Evolutionary conservation across 2,888 invertebrate genomes (phyloP), one percentile per base, ranked within the genome.

Genomic region (Tanytarsus gracilentus): DNA sequence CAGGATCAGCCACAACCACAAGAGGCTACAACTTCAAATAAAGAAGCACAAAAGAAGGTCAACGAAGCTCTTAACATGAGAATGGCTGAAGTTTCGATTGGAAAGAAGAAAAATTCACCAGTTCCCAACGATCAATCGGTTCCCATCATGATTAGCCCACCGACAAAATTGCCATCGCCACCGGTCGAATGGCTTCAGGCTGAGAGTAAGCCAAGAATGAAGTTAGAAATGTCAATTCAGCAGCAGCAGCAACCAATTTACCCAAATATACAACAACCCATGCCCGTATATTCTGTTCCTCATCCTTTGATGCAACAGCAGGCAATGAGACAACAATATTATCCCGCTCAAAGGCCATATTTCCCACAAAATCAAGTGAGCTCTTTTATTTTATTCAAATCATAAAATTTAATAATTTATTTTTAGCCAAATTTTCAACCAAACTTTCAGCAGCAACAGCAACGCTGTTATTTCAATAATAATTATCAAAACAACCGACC

Each of bases 151-250:
- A 30, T 48, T 16, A 14, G n/a, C 1, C 67, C 66, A n/a, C 67
- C 66, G 1, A 63, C 63, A 58, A 66, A 61, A 61, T 67, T 63
- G 67, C 66, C 50, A 63, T 64, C 50, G 61, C 63, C 27, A 64
- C 61, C 23, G 62, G 64, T 5, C 27, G 65, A 36, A 61, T 63
- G 36, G 64, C 63, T 39, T 6, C n/a, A 36, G 9, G n/a, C 14
- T 23, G 14, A 9, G 5, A 25, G 21, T 2, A 40, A 39, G 29
- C 16, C 51, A 26, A 56, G 36, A 18, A 9, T 27, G n/a, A 53
- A 40, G 7, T 16, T 48, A 11, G 33, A 33, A 33, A 33, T 33
- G 33, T 14, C 33, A 33, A 33, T n/a, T n/a, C 33, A 33, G 33
- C 11, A 33, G 5, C 5, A n/a, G 4, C 33, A 6, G 11, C 33